These are phyloP conservation scores for Muntiacus muntjak DNA, from an alignment of 2,113 vertebrate genomes.

Conservation along the genomic window DNA sequence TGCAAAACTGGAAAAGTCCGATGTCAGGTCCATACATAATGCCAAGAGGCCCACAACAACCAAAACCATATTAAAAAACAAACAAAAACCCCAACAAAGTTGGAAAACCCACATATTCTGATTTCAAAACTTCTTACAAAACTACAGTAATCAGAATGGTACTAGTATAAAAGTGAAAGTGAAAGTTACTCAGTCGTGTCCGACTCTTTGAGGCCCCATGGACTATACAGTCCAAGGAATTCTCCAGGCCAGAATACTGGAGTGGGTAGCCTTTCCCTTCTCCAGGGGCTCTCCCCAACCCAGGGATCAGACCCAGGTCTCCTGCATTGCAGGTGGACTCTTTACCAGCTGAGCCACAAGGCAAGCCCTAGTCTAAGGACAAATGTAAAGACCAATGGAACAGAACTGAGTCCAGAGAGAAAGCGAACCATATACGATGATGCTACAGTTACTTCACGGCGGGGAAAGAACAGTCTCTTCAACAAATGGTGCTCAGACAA, in stretches of 20 bases:
- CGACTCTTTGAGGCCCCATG: not conserved
- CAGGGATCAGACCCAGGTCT: not conserved
- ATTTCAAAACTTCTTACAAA: not conserved
- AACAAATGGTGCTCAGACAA: not conserved
- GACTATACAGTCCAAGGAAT: not conserved
- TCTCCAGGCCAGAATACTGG: not conserved
- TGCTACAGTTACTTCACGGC: not conserved
- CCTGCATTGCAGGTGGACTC: not conserved
- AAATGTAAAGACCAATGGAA: not conserved
- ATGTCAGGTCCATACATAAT: not conserved
- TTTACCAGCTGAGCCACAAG: not conserved
- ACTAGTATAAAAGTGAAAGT: not conserved
- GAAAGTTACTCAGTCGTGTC: not conserved
- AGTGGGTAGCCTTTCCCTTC: not conserved
- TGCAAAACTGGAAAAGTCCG: not conserved
- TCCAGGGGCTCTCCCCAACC: not conserved
- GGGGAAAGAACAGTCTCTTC: not conserved
- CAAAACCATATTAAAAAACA: not conserved
- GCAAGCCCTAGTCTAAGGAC: not conserved
- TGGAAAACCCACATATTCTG: not conserved
- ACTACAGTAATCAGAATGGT: not conserved
- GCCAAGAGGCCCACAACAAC: not conserved
- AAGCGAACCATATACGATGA: not conserved
- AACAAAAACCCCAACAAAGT: not conserved
- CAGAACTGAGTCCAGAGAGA: not conserved